Percentiles rank a stretch among this genome's conserved stretches.
Conservation (phyloP, 2,888 invertebrate species). For the Hofmannophila pseudospretella region DNA sequence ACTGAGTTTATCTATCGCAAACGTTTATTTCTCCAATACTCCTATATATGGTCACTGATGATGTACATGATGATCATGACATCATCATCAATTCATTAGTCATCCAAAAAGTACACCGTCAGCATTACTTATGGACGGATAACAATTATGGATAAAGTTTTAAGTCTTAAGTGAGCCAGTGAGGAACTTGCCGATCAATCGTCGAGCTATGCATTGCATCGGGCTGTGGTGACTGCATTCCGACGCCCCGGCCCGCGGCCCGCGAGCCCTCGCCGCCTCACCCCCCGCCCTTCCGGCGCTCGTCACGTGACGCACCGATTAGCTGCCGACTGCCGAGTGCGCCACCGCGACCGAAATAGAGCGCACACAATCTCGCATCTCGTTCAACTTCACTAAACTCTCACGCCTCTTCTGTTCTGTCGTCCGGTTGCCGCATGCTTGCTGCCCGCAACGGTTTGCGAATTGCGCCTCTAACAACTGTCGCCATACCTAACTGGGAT, state of each 20-base stretch:
- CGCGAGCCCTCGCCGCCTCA: constrained; percentile 40
- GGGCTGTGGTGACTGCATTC: constrained; percentile 71
- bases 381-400: constrained; percentile 54
- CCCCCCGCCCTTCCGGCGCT: constrained; percentile 72
- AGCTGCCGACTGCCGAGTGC: constrained; percentile 71
- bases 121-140: no score
- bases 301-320: constrained; percentile 75
- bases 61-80: no score
- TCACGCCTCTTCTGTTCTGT: constrained; percentile 43
- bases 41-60: no score
- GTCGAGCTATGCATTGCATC: constrained; percentile 40
- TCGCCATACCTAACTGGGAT: neutral
- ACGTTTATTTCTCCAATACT: no score
- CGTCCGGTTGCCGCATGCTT: constrained; percentile 24
- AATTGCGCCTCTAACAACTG: neutral
- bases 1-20: no score
- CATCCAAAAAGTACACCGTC: no score
- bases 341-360: constrained; percentile 74
- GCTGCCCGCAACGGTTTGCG: constrained; percentile 12
- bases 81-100: no score
- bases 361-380: constrained; percentile 58
- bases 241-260: constrained; percentile 46
- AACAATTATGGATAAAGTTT: no score
- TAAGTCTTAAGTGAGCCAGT: constrained; percentile 9
- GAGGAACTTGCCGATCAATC: constrained; percentile 53